Evolutionary conservation across 2,888 invertebrate genomes (phyloP), one percentile per base, ranked within the genome.

Genomic region (Drosophila peninsularis): DNA sequence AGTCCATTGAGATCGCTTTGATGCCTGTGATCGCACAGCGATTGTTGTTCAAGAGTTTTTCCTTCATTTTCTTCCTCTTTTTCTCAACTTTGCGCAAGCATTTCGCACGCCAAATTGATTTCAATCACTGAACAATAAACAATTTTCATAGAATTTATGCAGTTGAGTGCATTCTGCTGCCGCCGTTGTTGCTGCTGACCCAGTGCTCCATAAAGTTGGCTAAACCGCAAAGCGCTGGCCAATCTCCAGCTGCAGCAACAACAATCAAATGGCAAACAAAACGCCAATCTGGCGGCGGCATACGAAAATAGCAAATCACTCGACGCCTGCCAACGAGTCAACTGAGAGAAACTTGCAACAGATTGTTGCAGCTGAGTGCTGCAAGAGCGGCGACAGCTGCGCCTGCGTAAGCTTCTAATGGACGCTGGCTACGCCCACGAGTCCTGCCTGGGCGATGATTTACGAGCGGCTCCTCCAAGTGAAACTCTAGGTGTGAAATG

Each of bases 401-500:
- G 79, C 70, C 75, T 80, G 81, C 85, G 89, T 82, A 79, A 72
- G 70, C 80, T 84, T 89, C 89, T 84, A 89, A 84, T 87, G 89
- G 89, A 89, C 82, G 19, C 79, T 42, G 82, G 82, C 66, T 71
- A 89, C 84, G 84, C 84, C 89, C 88, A 85, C 88, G 62, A 74
- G 60, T 70, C 60, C 52, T 52, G 66, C 64, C 68, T 62, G 65
- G 65, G 71, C 78, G 74, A 79, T 89, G 88, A 85, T 85, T 85
- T 85, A 87, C 87, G 89, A 70, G 13, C 30, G 17, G 78, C 78
- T 63, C 63, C 68, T 63, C 49, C 50, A 58, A 75, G 75, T 78
- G 78, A 75, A 71, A 75, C 62, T 76, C 41, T 34, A 53, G 70
- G 75, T 69, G 88, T 71, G 67, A 80, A 82, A 82, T 82, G 70